Evolutionary conservation across 2,797 vertebrate species (phyloP), one percentile per base, ranked within the genome.

Genomic region (Gobionotothen gibberifrons): DNA sequence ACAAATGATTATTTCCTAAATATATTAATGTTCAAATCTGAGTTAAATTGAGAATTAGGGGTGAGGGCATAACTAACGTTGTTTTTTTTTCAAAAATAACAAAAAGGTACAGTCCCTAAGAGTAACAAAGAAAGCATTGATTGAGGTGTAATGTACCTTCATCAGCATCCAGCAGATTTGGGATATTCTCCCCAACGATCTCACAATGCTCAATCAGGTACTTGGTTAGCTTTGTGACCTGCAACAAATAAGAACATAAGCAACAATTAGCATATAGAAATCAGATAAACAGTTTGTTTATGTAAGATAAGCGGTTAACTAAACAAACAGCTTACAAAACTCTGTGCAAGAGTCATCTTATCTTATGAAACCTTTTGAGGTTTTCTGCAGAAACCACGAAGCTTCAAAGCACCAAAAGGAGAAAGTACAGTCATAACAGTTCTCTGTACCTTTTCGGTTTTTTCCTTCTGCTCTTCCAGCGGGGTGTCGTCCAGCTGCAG

Each of bases 201-300:
- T 96, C 93, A 29, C 56, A 92, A 76, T 95, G 96, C 72, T 97
- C 95, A 58, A 98, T 97, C 60, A 99, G 94, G 86, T 96, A 97
- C 91, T 97, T 94, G 55, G 97, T 96, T 47, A 99, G 64, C 11
- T 76, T 79, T n/a, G 95, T 96, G 78, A 97, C 95, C 98, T 99
- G 66, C 39, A 83, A 53, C 13, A 49, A 79, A 87, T 49, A 60
- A 70, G 29, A 70, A 74, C 48, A 74, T 47, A 8, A 26, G 14
- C 5, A 15, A 39, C 0, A 3, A 65, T 68, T 0, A 69, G 47
- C 40, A 16, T 32, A 21, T 21, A 5, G 63, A 54, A 48, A 49
- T 36, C 2, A 44, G 11, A 57, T 39, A 9, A 36, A 9, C 32
- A 7, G 7, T 9, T 36, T 36, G 32, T 36, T 36, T 36, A 9